These are phyloP conservation scores for Marmota flaviventris DNA, from an alignment of 2,113 vertebrate genomes.

Conservation along the genomic window DNA sequence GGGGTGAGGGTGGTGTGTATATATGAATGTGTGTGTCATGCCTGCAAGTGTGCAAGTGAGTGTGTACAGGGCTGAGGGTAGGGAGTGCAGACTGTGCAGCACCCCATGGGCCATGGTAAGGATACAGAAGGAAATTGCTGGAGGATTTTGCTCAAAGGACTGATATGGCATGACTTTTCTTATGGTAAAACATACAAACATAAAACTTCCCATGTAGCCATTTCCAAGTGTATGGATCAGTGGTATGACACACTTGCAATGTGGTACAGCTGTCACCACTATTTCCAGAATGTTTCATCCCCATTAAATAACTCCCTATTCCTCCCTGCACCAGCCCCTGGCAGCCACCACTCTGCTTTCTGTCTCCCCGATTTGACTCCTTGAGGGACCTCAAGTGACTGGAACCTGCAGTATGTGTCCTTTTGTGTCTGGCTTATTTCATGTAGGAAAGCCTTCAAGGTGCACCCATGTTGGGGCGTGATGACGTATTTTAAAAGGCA, in stretches of 20 bases:
- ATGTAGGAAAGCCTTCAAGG: not conserved
- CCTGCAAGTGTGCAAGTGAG: not conserved
- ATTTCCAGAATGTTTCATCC: not conserved
- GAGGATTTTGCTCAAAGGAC: not conserved
- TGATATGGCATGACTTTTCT: not conserved
- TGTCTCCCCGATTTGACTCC: not conserved
- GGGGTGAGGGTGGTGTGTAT: too few relatives aligned
- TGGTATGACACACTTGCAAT: not conserved
- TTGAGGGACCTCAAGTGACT: not conserved
- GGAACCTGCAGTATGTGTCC: not conserved
- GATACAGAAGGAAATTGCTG: not conserved
- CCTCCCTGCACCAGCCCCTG: not conserved
- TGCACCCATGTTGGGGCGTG: fast-evolving
- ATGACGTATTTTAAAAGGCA: not conserved
- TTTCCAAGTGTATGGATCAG: not conserved
- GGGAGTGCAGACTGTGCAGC: not conserved
- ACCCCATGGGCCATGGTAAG: not conserved
- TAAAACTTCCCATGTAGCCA: not conserved
- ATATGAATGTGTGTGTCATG: fast-evolving
- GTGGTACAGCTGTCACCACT: not conserved
- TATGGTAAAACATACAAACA: not conserved
- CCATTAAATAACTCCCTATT: not conserved
- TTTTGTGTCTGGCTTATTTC: not conserved
- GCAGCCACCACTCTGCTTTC: not conserved
- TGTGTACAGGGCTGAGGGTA: not conserved